phyloP scores from a whole-genome alignment of 2,797 vertebrate genomes.

The Heliangelus exortis region DNA sequence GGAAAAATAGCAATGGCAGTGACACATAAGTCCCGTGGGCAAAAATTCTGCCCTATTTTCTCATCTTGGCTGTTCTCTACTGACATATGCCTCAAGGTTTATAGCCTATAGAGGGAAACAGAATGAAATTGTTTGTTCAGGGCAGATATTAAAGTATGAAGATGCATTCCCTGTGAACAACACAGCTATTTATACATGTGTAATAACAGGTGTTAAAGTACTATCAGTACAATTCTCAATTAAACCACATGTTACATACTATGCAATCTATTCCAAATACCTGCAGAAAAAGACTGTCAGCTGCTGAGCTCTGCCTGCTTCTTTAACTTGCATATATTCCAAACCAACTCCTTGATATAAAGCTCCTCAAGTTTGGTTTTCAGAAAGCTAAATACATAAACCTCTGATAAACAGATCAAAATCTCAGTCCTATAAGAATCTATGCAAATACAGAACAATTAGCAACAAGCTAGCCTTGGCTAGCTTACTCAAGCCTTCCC shows the following conservation, averaged over 20 bases:
- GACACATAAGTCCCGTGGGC: neutral
- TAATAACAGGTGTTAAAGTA: neutral
- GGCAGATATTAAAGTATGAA: neutral
- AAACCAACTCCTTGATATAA: neutral
- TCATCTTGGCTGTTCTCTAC: neutral
- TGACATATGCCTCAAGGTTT: neutral
- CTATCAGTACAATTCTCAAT: neutral
- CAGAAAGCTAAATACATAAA: neutral
- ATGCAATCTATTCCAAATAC: neutral
- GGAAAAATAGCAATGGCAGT: neutral
- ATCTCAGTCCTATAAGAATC: neutral
- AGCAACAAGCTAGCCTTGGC: neutral
- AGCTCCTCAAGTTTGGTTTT: neutral
- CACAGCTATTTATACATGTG: neutral
- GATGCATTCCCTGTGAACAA: neutral
- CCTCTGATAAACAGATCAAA: neutral
- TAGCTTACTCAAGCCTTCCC: neutral
- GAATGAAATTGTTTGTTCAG: neutral
- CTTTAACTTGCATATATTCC: neutral
- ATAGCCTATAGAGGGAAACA: neutral
- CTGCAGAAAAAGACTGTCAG: neutral
- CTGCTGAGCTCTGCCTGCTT: neutral
- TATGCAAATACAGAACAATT: neutral
- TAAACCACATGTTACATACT: neutral
- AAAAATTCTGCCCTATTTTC: neutral